Evolutionary conservation across 2,888 invertebrate genomes (phyloP).

Genomic region (Stomorhina lunata): DNA sequence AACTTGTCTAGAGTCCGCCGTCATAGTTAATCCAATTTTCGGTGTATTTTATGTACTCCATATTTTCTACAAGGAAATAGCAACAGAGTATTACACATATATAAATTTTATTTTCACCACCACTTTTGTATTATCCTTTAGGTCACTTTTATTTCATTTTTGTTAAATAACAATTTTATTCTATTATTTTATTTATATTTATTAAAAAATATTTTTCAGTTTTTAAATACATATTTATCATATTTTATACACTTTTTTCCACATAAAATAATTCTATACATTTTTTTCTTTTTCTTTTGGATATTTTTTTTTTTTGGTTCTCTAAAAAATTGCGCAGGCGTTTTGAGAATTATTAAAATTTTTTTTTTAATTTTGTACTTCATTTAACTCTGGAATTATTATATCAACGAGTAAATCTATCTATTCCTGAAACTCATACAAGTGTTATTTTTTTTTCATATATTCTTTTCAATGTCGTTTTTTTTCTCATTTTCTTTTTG

Average conservation of each 20-base stretch:
- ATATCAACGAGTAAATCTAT: too few relatives aligned
- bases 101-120: background rate
- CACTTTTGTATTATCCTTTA: background rate
- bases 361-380: constrained; percentile 11
- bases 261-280: background rate
- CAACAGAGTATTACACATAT: constrained; percentile 38
- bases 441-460: constrained; percentile 42
- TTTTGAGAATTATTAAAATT: background rate
- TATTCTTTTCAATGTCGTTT: too few relatives aligned
- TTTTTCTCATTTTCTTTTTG: background rate
- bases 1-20: too few relatives aligned
- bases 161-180: background rate
- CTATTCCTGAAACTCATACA: constrained; percentile 61
- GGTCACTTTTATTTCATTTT: background rate
- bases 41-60: constrained; percentile 5
- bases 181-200: too few relatives aligned
- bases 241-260: background rate
- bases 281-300: background rate
- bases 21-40: background rate
- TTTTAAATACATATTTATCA: background rate
- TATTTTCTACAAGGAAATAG: constrained; percentile 1
- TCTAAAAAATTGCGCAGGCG: constrained; percentile 28
- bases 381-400: constrained; percentile 24
- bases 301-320: constrained; percentile 10
- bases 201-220: too few relatives aligned